Conservation (phyloP, 2,113 vertebrate genomes). For the Calypte anna region DNA sequence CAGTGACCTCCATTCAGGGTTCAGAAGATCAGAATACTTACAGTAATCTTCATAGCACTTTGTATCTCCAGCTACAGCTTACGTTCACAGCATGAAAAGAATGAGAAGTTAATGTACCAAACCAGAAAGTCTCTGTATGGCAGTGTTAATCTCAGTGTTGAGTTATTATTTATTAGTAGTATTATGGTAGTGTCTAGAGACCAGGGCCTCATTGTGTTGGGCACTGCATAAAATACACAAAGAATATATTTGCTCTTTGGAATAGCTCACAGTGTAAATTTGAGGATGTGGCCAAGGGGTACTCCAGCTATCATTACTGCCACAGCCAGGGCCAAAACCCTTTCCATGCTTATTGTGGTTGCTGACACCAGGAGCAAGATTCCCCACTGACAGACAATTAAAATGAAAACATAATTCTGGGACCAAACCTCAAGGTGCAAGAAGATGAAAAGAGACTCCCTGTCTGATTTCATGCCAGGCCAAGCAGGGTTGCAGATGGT, state of each 20-base stretch:
- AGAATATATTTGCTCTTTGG: not conserved
- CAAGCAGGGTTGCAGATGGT: not conserved
- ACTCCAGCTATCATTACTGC: not conserved
- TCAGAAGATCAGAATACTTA: constrained; percentile 66
- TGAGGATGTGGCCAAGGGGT: not conserved
- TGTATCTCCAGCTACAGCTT: constrained; percentile 59
- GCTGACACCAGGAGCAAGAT: constrained; percentile 32
- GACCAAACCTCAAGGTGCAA: constrained; percentile 4
- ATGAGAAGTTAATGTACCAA: constrained; percentile 62
- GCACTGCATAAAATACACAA: not conserved
- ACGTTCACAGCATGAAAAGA: constrained; percentile 58
- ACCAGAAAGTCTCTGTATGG: constrained; percentile 51
- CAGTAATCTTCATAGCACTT: constrained; percentile 57
- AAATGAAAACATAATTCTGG: constrained; percentile 22
- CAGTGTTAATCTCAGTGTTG: constrained; percentile 51
- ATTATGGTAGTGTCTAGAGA: not conserved
- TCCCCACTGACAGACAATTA: constrained; percentile 11
- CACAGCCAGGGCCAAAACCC: constrained; percentile 5
- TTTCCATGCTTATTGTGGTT: not conserved
- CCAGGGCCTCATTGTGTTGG: not conserved
- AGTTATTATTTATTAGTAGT: constrained; percentile 62
- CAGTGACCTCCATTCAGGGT: constrained; percentile 61
- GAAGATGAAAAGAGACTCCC: not conserved
- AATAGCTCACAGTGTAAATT: not conserved
- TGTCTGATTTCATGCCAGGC: constrained; percentile 32